These are phyloP conservation scores for Megaleporinus macrocephalus DNA, from an alignment of 2,113 vertebrate genomes.

Conservation along the genomic window DNA sequence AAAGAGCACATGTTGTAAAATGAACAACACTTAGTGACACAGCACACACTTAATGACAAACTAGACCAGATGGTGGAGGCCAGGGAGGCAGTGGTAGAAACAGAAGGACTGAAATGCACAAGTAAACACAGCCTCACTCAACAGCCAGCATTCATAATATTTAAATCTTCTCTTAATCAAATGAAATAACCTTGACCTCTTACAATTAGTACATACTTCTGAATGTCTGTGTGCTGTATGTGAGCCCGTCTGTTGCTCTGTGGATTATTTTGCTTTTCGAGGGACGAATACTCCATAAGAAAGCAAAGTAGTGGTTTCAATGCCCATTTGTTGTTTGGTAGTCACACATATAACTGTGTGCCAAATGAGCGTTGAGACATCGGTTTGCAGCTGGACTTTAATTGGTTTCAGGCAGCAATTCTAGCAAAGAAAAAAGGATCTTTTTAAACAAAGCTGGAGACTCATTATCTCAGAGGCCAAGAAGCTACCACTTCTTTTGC, in stretches of 20 bases:
- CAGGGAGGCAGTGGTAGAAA: not conserved
- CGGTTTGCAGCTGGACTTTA: not conserved
- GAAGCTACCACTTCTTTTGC: not conserved
- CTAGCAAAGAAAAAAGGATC: too few relatives aligned
- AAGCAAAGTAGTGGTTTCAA: not conserved
- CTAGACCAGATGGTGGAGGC: not conserved
- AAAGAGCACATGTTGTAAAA: not conserved
- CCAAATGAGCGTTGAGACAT: not conserved
- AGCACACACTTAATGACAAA: not conserved
- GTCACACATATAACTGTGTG: not conserved
- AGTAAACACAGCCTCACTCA: slow-evolving; percentile 14
- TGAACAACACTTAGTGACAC: not conserved
- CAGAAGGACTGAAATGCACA: not conserved
- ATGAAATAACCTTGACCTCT: too few relatives aligned
- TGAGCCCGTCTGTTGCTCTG: not conserved
- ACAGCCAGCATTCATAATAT: not conserved
- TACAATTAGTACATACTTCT: not conserved
- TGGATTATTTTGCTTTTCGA: not conserved
- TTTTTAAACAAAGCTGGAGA: not conserved
- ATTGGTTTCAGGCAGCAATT: not conserved
- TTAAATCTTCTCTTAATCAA: not conserved
- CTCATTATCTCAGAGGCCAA: not conserved
- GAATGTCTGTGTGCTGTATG: not conserved
- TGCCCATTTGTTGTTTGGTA: not conserved
- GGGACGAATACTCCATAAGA: not conserved